These are phyloP conservation scores for Andrena bicolor DNA, from an alignment of 2,888 invertebrate genomes.

Conservation along the genomic window DNA sequence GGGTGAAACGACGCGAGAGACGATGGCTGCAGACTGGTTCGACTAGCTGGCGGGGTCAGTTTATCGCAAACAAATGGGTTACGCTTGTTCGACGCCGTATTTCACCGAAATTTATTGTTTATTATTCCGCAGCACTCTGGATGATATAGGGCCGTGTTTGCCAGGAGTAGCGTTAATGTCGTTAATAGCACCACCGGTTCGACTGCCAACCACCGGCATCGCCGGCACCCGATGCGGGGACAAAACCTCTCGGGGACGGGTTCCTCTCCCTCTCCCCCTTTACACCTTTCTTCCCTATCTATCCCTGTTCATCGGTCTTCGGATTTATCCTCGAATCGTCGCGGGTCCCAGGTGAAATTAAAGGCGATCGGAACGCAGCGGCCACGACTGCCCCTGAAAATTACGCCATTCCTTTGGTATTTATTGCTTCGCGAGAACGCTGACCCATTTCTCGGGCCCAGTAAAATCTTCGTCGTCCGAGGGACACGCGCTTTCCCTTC, in stretches of 20 bases:
- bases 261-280: conserved; percentile 40
- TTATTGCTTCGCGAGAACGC: conserved; percentile 35
- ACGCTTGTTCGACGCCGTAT: conserved; percentile 83
- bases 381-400: conserved; percentile 20
- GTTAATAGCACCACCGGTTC: conserved; percentile 83
- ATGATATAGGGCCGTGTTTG: conserved; percentile 83
- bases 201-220: conserved; percentile 69
- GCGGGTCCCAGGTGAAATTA: conserved; percentile 46
- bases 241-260: conserved; percentile 63
- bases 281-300: conserved; percentile 2
- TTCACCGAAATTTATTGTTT: conserved; percentile 84
- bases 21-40: conserved; percentile 79
- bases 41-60: conserved; percentile 83
- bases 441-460: conserved; percentile 24
- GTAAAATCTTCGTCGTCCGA: not conserved
- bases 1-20: conserved; percentile 69
- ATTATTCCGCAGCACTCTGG: conserved; percentile 80
- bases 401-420: conserved; percentile 25
- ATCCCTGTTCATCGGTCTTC: conserved; percentile 1
- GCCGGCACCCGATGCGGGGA: conserved; percentile 64
- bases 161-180: conserved; percentile 83
- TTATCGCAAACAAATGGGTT: conserved; percentile 85
- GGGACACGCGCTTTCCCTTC: not conserved
- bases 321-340: conserved; percentile 51
- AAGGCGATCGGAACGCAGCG: conserved; percentile 11